Base-by-base conservation (phyloP, 2,888 invertebrate genomes). In the Notocelia uddmanniana region DNA sequence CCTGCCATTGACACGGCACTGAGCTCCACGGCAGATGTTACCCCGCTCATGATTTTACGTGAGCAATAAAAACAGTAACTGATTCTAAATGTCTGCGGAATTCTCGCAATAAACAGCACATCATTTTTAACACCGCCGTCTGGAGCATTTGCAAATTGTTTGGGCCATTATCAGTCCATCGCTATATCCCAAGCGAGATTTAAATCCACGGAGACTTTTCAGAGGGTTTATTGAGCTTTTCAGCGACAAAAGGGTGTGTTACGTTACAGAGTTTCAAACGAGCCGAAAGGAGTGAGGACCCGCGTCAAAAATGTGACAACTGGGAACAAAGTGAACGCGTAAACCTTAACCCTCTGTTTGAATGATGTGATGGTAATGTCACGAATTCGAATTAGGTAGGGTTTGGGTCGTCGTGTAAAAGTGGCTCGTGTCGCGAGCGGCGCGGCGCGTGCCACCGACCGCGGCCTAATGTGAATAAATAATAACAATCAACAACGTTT, bases 371-470 rank as follows among this genome's bases (percentile, higher is more conserved):
- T 81, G 83, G 83, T 82, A 79, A 72, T 82, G 82, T 79, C 80
- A 79, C 81, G 80, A 83, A 80, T 83, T 81, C 80, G 81, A 79
- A 81, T 80, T 81, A 79, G 80, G 80, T 76, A 79, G 76, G 81
- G 81, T 78, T 80, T 76, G 78, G 79, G 79, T 79, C 78, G 84
- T 83, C 79, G 78, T 78, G 78, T 76, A 75, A 66, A 79, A 83
- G 79, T 77, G 83, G 80, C 84, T 83, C 83, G 84, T 83, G 86
- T 78, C 81, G 66, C 66, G 59, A 73, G 48, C 55, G 54, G 34
- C 54, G 60, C 74, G 79, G 78, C 88, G 84, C 85, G 85, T 85
- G 88, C 81, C 80, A 80, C 79, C 79, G 81, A 81, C 81, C 82
- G 78, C 80, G 74, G 73, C 77, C 76, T 76, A 80, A 83, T 79